A percentile compares a stretch with the other conserved stretches of the same genome.
These are phyloP conservation scores for Zaprionus nigranus DNA, from an alignment of 1,140 invertebrate species.

Conservation along the genomic window DNA sequence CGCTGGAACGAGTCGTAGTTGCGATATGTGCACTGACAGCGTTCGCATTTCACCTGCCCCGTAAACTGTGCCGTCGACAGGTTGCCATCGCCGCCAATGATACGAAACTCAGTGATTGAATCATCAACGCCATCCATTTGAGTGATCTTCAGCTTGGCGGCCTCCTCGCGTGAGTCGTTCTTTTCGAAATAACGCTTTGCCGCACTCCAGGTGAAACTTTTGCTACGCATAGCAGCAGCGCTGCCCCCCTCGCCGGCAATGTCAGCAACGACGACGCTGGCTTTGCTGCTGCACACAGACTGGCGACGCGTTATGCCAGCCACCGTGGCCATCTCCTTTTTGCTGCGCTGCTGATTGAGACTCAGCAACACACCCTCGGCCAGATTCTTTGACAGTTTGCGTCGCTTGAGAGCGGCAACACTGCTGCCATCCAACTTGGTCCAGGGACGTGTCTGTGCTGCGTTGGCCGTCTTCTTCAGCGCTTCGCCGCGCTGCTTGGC, in stretches of 20 bases:
- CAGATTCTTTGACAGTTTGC: conserved; percentile 86
- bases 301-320: conserved; percentile 64
- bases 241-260: conserved; percentile 19
- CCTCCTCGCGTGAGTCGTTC: conserved; percentile 85
- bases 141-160: conserved; percentile 86
- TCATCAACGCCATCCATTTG: conserved; percentile 92
- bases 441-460: conserved; percentile 86
- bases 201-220: conserved; percentile 85
- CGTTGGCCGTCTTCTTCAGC: conserved; percentile 87
- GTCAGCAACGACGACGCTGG: conserved; percentile 38
- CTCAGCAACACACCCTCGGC: conserved; percentile 85
- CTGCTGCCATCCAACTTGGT: conserved; percentile 86
- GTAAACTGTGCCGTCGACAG: conserved; percentile 84
- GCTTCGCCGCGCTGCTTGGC: conserved; percentile 81
- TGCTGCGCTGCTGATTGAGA: conserved; percentile 80
- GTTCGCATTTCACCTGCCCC: conserved; percentile 93
- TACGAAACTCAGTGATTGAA: conserved; percentile 85
- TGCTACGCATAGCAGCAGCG: conserved; percentile 46
- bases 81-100: conserved; percentile 67
- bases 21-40: conserved; percentile 95
- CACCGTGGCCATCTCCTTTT: conserved; percentile 72
- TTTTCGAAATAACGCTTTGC: conserved; percentile 79
- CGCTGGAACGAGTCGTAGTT: conserved; percentile 94
- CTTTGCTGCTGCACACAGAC: conserved; percentile 49
- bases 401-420: conserved; percentile 88